Percentiles rank a stretch among this genome's conserved stretches.
phyloP scores from a whole-genome alignment of 2,113 vertebrate species.

The Agapornis roseicollis region DNA sequence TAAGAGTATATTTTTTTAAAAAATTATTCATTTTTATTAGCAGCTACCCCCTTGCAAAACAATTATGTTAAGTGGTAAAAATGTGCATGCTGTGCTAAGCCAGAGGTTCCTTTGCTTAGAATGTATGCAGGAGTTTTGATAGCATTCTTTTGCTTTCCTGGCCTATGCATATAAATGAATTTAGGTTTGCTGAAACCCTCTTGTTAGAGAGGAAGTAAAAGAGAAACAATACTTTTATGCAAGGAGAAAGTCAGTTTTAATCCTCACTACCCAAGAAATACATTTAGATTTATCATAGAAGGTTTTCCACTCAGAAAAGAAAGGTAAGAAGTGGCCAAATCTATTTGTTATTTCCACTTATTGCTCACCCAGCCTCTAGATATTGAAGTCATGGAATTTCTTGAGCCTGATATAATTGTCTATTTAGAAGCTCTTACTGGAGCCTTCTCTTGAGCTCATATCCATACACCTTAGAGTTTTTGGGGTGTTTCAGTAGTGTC shows the following conservation, averaged over 20 bases:
- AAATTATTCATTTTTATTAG: not conserved
- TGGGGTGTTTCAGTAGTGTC: not conserved
- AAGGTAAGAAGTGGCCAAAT: not conserved
- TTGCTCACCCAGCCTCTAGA: not conserved
- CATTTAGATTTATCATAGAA: not conserved
- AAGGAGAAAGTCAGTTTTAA: slow-evolving; percentile 3
- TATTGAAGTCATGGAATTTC: not conserved
- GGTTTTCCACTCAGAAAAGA: not conserved
- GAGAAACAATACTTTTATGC: not conserved
- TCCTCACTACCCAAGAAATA: not conserved
- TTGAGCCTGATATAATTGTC: not conserved
- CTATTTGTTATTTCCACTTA: not conserved
- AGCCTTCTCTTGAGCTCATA: not conserved
- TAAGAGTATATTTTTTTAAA: not conserved
- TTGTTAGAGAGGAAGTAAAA: not conserved
- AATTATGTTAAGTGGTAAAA: not conserved
- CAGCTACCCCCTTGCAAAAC: not conserved
- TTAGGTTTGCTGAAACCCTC: not conserved
- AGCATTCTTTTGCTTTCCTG: not conserved
- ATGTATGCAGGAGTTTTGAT: not conserved
- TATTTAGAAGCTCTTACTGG: not conserved
- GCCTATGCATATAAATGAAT: not conserved
- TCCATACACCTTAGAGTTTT: not conserved
- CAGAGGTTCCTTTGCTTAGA: not conserved
- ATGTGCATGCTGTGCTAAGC: not conserved